A percentile compares a stretch with the other conserved stretches of the same genome.
phyloP scores from a whole-genome alignment of 2,113 vertebrate species.

The Pithys albifrons region DNA sequence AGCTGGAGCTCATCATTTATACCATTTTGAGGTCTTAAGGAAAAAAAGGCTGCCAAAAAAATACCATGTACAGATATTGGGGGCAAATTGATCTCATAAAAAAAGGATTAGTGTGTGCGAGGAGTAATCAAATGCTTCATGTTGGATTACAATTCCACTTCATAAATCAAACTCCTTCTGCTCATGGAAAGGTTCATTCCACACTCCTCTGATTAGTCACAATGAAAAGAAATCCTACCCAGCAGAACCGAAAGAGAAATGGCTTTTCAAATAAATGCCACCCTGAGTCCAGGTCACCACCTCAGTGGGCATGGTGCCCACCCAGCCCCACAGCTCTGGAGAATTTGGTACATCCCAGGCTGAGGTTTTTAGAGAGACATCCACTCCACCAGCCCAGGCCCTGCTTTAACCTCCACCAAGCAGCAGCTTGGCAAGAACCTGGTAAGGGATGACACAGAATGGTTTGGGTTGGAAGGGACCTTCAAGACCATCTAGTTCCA shows the following conservation, averaged over 20 bases:
- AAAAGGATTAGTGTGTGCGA: conserved; percentile 17
- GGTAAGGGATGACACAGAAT: neutral
- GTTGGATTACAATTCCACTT: conserved; percentile 53
- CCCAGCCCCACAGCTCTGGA: neutral
- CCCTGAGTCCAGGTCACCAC: neutral
- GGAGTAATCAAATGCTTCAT: conserved; percentile 47
- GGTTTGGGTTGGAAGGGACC: neutral
- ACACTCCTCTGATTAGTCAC: conserved; percentile 13
- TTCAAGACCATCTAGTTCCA: neutral
- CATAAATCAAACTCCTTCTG: conserved; percentile 50
- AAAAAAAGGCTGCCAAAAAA: conserved; percentile 47
- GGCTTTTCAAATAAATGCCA: neutral
- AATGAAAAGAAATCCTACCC: conserved; percentile 11
- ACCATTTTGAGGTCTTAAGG: conserved; percentile 39
- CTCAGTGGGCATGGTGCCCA: rapidly evolving
- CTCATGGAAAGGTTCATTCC: conserved; percentile 20
- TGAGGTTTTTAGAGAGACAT: rapidly evolving
- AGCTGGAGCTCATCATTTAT: conserved; percentile 44
- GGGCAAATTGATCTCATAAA: conserved; percentile 59
- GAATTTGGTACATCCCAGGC: neutral
- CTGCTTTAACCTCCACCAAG: neutral
- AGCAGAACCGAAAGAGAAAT: neutral
- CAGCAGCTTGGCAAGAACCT: neutral
- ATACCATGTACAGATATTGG: neutral
- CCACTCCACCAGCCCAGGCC: neutral